Evolutionary conservation across 2,113 vertebrate genomes (phyloP), one percentile per base, ranked within the genome.

Genomic region (Marcusenius ussheri): DNA sequence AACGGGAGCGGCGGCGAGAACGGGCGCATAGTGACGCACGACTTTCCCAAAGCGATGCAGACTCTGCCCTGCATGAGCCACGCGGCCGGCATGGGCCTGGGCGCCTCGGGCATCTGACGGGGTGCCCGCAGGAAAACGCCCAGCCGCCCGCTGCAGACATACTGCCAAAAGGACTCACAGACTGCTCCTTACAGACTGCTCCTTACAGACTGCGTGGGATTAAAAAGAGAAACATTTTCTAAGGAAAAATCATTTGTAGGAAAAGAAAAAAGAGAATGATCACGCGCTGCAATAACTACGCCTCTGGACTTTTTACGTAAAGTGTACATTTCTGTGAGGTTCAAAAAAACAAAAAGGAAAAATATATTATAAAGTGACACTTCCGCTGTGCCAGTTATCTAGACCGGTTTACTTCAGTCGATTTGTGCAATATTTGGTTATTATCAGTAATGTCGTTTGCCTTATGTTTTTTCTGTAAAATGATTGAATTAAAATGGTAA

Each of bases 1-100:
- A 97, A 97, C n/a, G 96, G 96, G 85, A 92, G 93, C 11, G 96
- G 96, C 27, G 98, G 98, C 92, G 98, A 99, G 95, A 99, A 99
- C 1, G 98, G 98, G 92, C 96, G 98, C 91, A 97, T 99, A 93
- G 97, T 99, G 94, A 97, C 97, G 95, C 98, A 99, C n/a, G 98
- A 99, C 95, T 99, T 98, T 94, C 97, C 97, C 93, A 98, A 99
- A 95, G 96, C 98, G 92, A 97, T 99, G 96, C 98, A 99, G 94
- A 97, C 98, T 0, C 97, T 99, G 93, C 98, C 98, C 90, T 99
- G 98, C 95, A 98, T 99, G 98, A 98, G 98, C 95, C 98, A 99
- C 96, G 96, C 97, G 92, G 97, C 98, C 89, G 98, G 97, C 95
- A 97, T 99, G 96, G 97, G 98, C 95, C 96, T 99, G 95, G 97